Evolutionary conservation across 2,113 vertebrate genomes (phyloP).

Genomic region (Brienomyrus brachyistius): DNA sequence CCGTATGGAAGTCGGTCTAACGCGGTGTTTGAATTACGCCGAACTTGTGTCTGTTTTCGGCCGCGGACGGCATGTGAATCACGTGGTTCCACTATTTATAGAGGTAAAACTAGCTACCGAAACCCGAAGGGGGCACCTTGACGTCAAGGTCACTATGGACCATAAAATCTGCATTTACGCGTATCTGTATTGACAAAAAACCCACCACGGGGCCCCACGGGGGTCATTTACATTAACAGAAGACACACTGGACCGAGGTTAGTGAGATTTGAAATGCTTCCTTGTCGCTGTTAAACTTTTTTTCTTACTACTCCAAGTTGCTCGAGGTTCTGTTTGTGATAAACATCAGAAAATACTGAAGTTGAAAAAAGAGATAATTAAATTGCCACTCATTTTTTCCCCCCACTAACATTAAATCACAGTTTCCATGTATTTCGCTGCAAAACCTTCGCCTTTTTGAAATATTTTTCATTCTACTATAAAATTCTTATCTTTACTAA

Average conservation of each 20-base stretch:
- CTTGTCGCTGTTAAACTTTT: not conserved
- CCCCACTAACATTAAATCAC: not conserved
- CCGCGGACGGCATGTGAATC: not conserved
- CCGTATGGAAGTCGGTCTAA: not conserved
- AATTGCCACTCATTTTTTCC: not conserved
- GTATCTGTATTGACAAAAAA: slow-evolving; percentile 9
- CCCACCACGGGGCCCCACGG: not conserved
- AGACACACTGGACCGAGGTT: slow-evolving; percentile 10
- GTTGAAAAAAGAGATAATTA: not conserved
- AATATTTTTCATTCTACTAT: not conserved
- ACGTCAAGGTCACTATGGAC: slow-evolving; percentile 25
- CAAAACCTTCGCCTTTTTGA: not conserved
- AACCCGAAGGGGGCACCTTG: not conserved
- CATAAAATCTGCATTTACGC: not conserved
- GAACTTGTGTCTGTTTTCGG: not conserved
- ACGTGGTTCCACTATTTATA: slow-evolving; percentile 28
- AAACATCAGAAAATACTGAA: not conserved
- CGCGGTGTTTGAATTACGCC: not conserved
- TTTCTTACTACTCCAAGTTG: not conserved
- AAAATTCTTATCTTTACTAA: not conserved
- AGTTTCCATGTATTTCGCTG: not conserved
- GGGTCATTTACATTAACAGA: not conserved
- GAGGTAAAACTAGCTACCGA: slow-evolving; percentile 21
- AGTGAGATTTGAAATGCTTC: not conserved
- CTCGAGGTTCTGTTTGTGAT: not conserved